phyloP scores from a whole-genome alignment of 2,797 vertebrate species.

The Tragelaphus eurycerus region DNA sequence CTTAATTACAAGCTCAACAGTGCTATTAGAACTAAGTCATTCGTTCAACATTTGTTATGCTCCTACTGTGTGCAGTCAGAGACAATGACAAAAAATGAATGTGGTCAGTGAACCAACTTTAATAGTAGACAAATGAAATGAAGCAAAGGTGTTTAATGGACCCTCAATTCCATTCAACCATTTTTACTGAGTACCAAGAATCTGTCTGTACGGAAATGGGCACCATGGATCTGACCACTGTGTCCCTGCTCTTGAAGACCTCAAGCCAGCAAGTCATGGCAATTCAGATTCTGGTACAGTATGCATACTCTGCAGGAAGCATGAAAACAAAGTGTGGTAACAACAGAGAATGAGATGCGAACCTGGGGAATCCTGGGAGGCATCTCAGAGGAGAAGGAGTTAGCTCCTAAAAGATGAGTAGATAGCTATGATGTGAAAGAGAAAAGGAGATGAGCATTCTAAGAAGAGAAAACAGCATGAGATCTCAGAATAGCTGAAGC shows the following conservation, averaged over 20 bases:
- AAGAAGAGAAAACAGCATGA: neutral
- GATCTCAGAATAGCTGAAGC: neutral
- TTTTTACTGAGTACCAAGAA: neutral
- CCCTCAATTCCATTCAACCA: neutral
- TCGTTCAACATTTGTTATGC: neutral
- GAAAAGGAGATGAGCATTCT: neutral
- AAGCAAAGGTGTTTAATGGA: neutral
- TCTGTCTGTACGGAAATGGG: neutral
- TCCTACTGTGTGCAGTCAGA: neutral
- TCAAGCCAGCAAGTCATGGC: neutral
- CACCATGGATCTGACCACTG: neutral
- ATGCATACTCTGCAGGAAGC: neutral
- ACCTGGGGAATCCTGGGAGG: neutral
- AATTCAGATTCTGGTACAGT: neutral
- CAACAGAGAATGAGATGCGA: neutral
- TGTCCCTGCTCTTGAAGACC: neutral
- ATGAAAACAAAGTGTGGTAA: neutral
- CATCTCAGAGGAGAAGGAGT: neutral
- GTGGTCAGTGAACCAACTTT: neutral
- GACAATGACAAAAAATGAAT: neutral
- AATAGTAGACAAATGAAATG: neutral
- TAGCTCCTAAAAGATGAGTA: neutral
- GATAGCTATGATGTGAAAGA: neutral
- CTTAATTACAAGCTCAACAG: neutral
- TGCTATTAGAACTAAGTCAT: neutral